Evolutionary conservation across 2,113 vertebrate genomes (phyloP).

Genomic region (Larimichthys polyactis): DNA sequence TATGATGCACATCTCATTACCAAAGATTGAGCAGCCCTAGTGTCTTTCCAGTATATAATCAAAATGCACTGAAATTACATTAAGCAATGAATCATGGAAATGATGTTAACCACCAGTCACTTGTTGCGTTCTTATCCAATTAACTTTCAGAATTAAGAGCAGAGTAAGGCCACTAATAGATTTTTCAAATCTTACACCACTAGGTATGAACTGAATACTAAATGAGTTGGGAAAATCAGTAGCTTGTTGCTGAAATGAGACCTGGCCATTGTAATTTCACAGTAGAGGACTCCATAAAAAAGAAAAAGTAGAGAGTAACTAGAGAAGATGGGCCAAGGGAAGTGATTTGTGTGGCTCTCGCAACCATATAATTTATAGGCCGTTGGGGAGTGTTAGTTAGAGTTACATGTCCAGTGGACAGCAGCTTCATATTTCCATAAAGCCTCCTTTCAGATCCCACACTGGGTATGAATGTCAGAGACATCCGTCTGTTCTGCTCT

Average conservation of each 20-base stretch:
- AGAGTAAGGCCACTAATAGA: conserved; percentile 30
- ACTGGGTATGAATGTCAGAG: conserved; percentile 70
- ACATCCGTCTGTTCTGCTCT: conserved; percentile 62
- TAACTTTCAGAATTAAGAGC: conserved; percentile 37
- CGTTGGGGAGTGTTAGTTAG: conserved; percentile 55
- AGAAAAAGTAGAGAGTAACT: conserved; percentile 40
- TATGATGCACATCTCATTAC: conserved; percentile 55
- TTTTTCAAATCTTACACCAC: conserved; percentile 42
- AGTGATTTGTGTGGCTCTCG: conserved; percentile 60
- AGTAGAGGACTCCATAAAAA: conserved; percentile 49
- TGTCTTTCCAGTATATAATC: conserved; percentile 57
- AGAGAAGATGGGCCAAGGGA: conserved; percentile 40
- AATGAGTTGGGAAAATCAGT: conserved; percentile 30
- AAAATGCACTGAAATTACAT: conserved; percentile 59
- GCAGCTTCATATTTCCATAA: conserved; percentile 72
- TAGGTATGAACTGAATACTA: conserved; percentile 15
- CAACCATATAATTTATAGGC: conserved; percentile 60
- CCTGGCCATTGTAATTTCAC: conserved; percentile 57
- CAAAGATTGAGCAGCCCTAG: conserved; percentile 52
- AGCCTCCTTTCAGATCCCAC: conserved; percentile 62
- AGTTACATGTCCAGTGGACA: conserved; percentile 69
- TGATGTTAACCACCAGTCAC: conserved; percentile 27
- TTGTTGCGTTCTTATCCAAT: conserved; percentile 62
- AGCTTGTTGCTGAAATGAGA: conserved; percentile 55
- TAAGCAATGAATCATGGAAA: conserved; percentile 49